Conservation (phyloP, 2,888 invertebrate genomes). For the Lasioglossum figueresi region DNA sequence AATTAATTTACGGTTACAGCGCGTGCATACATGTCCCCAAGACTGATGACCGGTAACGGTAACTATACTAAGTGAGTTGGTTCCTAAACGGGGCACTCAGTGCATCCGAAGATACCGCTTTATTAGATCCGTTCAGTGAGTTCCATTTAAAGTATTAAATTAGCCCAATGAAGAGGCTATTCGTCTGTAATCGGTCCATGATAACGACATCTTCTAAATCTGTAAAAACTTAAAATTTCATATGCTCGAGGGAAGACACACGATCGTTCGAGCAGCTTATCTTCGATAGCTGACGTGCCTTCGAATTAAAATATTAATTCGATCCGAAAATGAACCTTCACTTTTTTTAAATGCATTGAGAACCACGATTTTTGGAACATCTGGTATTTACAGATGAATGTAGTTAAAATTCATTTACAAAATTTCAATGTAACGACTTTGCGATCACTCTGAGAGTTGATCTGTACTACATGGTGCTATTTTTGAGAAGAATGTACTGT, state of each 20-base stretch:
- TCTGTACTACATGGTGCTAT: background rate
- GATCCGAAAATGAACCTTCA: background rate
- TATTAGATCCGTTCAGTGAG: constrained; percentile 5
- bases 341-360: background rate
- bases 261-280: too few species aligned
- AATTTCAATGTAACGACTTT: background rate
- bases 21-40: constrained; percentile 60
- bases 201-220: too few species aligned
- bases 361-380: too few species aligned
- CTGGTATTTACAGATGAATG: too few species aligned
- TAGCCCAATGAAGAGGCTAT: background rate
- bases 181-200: background rate
- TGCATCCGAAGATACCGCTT: constrained; percentile 17
- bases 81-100: constrained; percentile 52
- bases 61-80: constrained; percentile 72
- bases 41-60: constrained; percentile 70
- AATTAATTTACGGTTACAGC: constrained; percentile 69
- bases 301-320: too few species aligned
- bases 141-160: constrained; percentile 3
- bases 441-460: background rate
- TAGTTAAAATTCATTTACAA: background rate
- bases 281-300: too few species aligned
- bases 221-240: too few species aligned
- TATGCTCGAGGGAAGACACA: too few species aligned
- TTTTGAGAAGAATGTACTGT: too few species aligned